Conservation (phyloP, 1,140 invertebrate genomes). For the Drosophila subpulchrella region DNA sequence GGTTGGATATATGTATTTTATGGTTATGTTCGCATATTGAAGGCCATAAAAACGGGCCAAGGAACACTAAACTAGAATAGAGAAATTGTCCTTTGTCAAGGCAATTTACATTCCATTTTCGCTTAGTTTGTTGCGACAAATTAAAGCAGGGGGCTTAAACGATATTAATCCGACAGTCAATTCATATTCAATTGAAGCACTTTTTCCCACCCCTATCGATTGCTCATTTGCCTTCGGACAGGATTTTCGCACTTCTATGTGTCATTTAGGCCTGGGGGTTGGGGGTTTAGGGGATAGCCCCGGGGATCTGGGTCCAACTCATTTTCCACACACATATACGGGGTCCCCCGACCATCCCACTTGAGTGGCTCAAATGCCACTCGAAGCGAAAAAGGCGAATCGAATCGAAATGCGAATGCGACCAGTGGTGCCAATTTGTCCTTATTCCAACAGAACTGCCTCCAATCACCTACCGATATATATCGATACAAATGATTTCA, state of each 20-base stretch:
- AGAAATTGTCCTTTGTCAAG: slow-evolving; percentile 15
- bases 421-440: background rate
- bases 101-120: slow-evolving; percentile 68
- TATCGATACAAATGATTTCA: too few relatives aligned
- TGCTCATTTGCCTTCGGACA: slow-evolving; percentile 57
- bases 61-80: slow-evolving; percentile 12
- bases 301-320: slow-evolving; percentile 11
- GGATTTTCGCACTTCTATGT: slow-evolving; percentile 48
- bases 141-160: slow-evolving; percentile 3
- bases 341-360: background rate
- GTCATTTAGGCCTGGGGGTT: background rate
- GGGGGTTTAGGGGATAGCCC: background rate
- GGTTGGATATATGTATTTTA: slow-evolving; percentile 55
- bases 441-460: background rate
- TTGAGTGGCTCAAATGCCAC: slow-evolving; percentile 39
- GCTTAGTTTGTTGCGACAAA: slow-evolving; percentile 50
- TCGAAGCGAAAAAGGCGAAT: slow-evolving; percentile 34
- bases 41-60: slow-evolving; percentile 44
- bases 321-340: slow-evolving; percentile 42
- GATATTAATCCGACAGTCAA: slow-evolving; percentile 62
- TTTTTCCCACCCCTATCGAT: slow-evolving; percentile 25
- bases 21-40: slow-evolving; percentile 53
- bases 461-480: too few relatives aligned
- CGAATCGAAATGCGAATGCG: slow-evolving; percentile 11
- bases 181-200: slow-evolving; percentile 73